Evolutionary conservation across 2,797 vertebrate genomes (phyloP).

Genomic region (Martes flavigula): DNA sequence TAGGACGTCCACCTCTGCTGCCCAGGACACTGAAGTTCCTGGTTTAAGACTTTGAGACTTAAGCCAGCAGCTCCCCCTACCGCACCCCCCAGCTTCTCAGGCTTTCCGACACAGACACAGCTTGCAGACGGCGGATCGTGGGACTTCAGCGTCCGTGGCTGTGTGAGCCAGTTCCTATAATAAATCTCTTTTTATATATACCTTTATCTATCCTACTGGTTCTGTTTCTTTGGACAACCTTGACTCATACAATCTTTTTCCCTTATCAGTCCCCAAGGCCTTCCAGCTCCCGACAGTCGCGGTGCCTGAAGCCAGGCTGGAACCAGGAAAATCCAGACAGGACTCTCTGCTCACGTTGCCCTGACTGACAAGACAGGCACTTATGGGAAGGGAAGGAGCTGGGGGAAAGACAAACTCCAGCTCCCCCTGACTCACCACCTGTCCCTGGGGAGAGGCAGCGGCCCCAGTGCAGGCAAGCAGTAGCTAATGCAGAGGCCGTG

Average conservation of each 20-base stretch:
- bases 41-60: not conserved
- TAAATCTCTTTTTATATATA: not conserved
- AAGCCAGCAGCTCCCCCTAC: not conserved
- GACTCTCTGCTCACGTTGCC: not conserved
- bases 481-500: not conserved
- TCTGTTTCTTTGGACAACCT: not conserved
- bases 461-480: not conserved
- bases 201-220: not conserved
- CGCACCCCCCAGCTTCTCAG: not conserved
- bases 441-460: not conserved
- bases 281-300: not conserved
- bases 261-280: not conserved
- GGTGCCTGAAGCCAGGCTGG: not conserved
- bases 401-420: not conserved
- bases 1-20: not conserved
- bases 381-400: not conserved
- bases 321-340: not conserved
- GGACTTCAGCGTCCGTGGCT: not conserved
- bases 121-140: not conserved
- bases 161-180: not conserved
- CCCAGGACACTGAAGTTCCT: not conserved
- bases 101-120: not conserved
- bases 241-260: not conserved
- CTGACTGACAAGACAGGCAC: not conserved
- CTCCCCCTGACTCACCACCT: not conserved